Percentiles rank a stretch among this genome's conserved stretches.
These are phyloP conservation scores for Chlamydotis undulata DNA, from an alignment of 2,113 vertebrate genomes.

Conservation along the genomic window DNA sequence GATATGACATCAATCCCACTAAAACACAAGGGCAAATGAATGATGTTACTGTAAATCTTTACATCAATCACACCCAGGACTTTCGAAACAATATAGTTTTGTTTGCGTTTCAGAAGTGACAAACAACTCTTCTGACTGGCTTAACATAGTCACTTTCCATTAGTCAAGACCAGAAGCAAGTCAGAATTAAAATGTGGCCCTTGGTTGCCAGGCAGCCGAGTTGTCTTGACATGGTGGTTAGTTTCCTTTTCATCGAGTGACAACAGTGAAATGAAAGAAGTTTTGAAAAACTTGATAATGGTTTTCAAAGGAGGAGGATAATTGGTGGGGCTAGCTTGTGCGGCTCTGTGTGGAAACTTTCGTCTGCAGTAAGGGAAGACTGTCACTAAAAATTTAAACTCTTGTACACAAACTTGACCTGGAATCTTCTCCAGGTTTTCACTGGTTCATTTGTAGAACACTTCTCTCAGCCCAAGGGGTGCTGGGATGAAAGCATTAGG, in stretches of 20 bases:
- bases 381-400: constrained; percentile 96
- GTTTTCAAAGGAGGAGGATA: constrained; percentile 96
- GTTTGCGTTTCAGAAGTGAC: constrained; percentile 98
- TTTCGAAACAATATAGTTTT: constrained; percentile 96
- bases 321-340: constrained; percentile 95
- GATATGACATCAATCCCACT: constrained; percentile 96
- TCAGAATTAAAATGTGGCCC: constrained; percentile 97
- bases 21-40: constrained; percentile 95
- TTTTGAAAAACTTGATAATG: constrained; percentile 99
- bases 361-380: constrained; percentile 82
- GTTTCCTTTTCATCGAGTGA: constrained; percentile 99
- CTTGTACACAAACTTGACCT: constrained; percentile 99
- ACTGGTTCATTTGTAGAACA: constrained; percentile 85
- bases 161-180: constrained; percentile 97
- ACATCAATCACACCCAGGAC: constrained; percentile 92
- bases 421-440: constrained; percentile 85
- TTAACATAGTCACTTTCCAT: constrained; percentile 98
- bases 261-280: constrained; percentile 99
- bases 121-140: constrained; percentile 98
- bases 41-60: constrained; percentile 93
- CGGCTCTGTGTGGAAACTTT: constrained; percentile 96
- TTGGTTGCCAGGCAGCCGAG: constrained; percentile 98
- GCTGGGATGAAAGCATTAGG: constrained; percentile 79
- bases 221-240: constrained; percentile 99
- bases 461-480: constrained; percentile 81